A percentile compares a stretch with the other conserved stretches of the same genome.
phyloP scores from a whole-genome alignment of 2,888 invertebrate genomes.

The Didymodactylos carnosus region DNA sequence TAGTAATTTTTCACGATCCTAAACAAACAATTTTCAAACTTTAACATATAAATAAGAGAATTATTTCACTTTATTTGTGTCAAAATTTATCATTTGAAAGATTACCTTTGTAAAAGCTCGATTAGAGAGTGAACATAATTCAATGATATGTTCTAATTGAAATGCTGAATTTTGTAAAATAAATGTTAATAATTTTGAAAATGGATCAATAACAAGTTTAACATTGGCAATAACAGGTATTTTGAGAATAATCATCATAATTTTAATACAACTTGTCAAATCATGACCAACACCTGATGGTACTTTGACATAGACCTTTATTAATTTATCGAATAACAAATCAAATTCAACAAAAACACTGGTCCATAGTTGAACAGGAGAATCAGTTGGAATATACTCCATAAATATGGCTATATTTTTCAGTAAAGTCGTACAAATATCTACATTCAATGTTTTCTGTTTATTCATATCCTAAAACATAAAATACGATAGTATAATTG shows the following conservation, averaged over 20 bases:
- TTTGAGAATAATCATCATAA: constrained; percentile 44
- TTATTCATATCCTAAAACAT: constrained; percentile 9
- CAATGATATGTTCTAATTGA: constrained; percentile 49
- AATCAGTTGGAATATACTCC: constrained; percentile 61
- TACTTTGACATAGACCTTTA: constrained; percentile 20
- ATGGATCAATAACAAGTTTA: constrained; percentile 75
- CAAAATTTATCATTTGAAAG: not conserved
- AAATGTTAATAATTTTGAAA: constrained; percentile 76
- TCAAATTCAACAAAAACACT: constrained; percentile 67
- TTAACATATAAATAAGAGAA: constrained; percentile 4
- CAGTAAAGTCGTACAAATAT: constrained; percentile 40
- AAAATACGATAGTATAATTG: not conserved
- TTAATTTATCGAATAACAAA: constrained; percentile 50
- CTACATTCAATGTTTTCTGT: constrained; percentile 45
- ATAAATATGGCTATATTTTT: constrained; percentile 80
- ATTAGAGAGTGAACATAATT: constrained; percentile 70
- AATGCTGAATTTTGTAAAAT: constrained; percentile 70
- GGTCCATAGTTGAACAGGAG: constrained; percentile 54
- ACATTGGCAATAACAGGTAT: constrained; percentile 61
- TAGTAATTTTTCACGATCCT: constrained; percentile 79
- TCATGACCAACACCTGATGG: constrained; percentile 24
- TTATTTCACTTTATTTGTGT: not conserved
- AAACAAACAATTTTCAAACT: constrained; percentile 22
- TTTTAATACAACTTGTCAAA: constrained; percentile 32
- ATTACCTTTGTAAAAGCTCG: constrained; percentile 58